Evolutionary conservation across 2,888 invertebrate genomes (phyloP), one percentile per base, ranked within the genome.

Genomic region (Girardia tigrina): DNA sequence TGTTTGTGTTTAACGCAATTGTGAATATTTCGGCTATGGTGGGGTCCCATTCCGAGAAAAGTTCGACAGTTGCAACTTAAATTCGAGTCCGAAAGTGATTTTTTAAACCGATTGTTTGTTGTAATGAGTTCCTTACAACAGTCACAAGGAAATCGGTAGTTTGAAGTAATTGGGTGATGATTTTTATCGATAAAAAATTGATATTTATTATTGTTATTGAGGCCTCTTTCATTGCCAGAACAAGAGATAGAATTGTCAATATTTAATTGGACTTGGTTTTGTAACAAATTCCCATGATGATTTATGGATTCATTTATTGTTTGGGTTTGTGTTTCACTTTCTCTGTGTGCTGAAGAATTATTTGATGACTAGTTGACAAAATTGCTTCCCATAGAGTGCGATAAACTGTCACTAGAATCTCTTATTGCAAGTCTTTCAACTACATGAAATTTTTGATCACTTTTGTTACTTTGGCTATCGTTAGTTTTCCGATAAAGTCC

Each of bases 171-270:
- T 56, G 56, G 56, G 20, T 56, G 56, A 56, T 56, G 56, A 56
- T 56, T 56, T 56, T 56, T 56, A 56, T 56, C 56, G 56, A 56
- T 56, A 23, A 56, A 56, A 56, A 56, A 23, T 56, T 56, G 56
- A 56, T 56, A 56, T 56, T 56, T 56, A 56, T 56, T 56, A 56
- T 56, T 56, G 56, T 56, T 56, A 56, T 56, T 56, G 56, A 56
- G 56, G 56, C 56, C 56, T n/a, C 56, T 20, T 56, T 56, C 56
- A 56, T 56, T 56, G 56, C 56, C 56, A 23, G 56, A 56, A 56
- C 23, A 56, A 56, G 56, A 56, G 20, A 56, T 23, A 56, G 56
- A n/a, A 23, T 56, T 56, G 56, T 56, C 56, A 56, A 56, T n/a
- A 56, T 56, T 56, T 56, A 56, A 56, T 56, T 56, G 56, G 56